Evolutionary conservation across 30 jellyfish, hydroid and myxozoan genomes (phyloP).

Genomic region (Hydractinia symbiolongicarpus): DNA sequence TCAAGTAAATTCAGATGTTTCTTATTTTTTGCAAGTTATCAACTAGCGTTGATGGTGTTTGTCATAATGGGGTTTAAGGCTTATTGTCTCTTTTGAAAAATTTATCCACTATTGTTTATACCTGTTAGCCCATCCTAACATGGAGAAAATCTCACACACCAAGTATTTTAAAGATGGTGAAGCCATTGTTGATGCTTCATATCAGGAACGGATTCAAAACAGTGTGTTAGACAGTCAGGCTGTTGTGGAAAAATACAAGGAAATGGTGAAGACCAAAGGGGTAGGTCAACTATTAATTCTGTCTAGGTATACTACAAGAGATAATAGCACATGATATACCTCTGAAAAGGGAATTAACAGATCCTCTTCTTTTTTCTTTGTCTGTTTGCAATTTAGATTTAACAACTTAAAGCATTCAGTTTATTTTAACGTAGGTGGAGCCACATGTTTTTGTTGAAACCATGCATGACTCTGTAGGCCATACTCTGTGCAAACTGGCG

Average conservation of each 20-base stretch:
- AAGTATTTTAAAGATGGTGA: constrained; percentile 6
- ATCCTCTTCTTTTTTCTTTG: too few relatives aligned
- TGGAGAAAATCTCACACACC: neutral
- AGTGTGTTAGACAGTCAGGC: neutral
- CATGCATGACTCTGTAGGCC: constrained; percentile 61
- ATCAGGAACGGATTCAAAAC: constrained; percentile 1
- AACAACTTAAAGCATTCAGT: neutral
- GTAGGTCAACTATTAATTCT: neutral
- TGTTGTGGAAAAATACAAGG: constrained; percentile 14
- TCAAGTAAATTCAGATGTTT: too few relatives aligned
- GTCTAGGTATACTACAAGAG: too few relatives aligned
- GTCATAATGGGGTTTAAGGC: too few relatives aligned
- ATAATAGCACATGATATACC: too few relatives aligned
- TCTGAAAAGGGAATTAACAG: too few relatives aligned
- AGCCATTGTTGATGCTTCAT: neutral
- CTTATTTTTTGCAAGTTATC: too few relatives aligned
- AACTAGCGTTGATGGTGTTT: too few relatives aligned
- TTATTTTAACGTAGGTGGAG: neutral
- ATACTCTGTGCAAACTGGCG: constrained; percentile 60
- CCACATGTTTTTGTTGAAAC: constrained; percentile 10
- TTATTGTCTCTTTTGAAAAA: too few relatives aligned
- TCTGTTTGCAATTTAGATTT: too few relatives aligned
- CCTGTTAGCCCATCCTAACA: neutral
- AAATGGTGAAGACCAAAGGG: neutral
- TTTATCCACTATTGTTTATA: neutral